Evolutionary conservation across 2,797 vertebrate genomes (phyloP).

Genomic region (Microhierax caerulescens): DNA sequence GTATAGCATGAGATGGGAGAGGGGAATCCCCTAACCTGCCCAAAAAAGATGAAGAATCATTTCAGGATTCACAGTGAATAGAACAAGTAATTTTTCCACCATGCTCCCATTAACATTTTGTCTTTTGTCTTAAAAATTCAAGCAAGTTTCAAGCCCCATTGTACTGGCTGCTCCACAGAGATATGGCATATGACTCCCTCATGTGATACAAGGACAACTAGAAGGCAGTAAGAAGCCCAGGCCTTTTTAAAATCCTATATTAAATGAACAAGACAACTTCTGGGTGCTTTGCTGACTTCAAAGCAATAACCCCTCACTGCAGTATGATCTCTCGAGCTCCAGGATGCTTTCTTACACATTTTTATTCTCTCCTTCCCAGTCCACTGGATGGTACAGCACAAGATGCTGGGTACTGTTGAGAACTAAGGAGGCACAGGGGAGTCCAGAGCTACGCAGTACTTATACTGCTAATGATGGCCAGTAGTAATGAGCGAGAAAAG

Average conservation of each 20-base stretch:
- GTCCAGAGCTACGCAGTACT: not conserved
- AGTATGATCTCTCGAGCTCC: not conserved
- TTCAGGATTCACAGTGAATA: not conserved
- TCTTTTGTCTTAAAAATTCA: not conserved
- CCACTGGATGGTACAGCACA: not conserved
- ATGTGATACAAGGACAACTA: not conserved
- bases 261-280: not conserved
- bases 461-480: not conserved
- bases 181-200: not conserved
- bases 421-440: not conserved
- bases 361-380: not conserved
- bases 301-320: not conserved
- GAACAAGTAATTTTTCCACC: not conserved
- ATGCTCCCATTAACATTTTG: not conserved
- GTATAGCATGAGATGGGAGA: not conserved
- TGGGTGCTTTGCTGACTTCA: not conserved
- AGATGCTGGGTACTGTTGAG: not conserved
- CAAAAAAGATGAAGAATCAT: not conserved
- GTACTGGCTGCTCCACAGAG: not conserved
- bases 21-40: not conserved
- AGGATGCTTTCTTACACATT: not conserved
- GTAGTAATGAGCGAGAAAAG: not conserved
- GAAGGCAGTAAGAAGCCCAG: not conserved
- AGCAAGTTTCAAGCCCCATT: not conserved
- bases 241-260: not conserved